Evolutionary conservation across 1,140 invertebrate genomes (phyloP).

Genomic region (Ganaspis sp.): DNA sequence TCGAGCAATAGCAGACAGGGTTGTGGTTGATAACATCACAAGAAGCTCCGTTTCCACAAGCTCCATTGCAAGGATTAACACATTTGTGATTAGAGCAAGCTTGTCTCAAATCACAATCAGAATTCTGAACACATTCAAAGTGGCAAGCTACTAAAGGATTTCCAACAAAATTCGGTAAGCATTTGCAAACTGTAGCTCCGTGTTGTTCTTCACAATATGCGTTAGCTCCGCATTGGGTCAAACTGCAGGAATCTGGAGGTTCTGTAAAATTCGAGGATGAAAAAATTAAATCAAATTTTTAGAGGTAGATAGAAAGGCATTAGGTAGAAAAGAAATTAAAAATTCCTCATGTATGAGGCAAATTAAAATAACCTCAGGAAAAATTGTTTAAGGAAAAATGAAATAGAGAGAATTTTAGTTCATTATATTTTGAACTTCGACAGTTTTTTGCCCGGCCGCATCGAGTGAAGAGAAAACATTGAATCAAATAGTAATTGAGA

Average conservation of each 20-base stretch:
- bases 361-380: slow-evolving; percentile 26
- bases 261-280: slow-evolving; percentile 54
- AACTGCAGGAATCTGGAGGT: slow-evolving; percentile 81
- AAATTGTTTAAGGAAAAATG: too few species aligned
- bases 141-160: slow-evolving; percentile 85
- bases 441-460: too few species aligned
- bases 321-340: too few species aligned
- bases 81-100: slow-evolving; percentile 89
- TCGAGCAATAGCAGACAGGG: slow-evolving; percentile 86
- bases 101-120: slow-evolving; percentile 82
- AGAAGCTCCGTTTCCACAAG: slow-evolving; percentile 85
- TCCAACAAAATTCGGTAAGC: slow-evolving; percentile 81
- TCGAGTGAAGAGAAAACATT: too few species aligned
- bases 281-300: background rate
- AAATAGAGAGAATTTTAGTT: too few species aligned
- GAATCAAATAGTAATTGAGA: too few species aligned
- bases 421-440: too few species aligned
- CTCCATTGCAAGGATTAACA: slow-evolving; percentile 84
- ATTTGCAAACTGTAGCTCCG: slow-evolving; percentile 81
- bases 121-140: slow-evolving; percentile 87
- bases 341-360: too few species aligned
- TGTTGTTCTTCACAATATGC: slow-evolving; percentile 81
- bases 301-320: background rate
- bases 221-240: slow-evolving; percentile 85
- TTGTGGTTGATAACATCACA: slow-evolving; percentile 87